Base-by-base conservation (phyloP, 2,113 vertebrate genomes). In the Atractosteus spatula region DNA sequence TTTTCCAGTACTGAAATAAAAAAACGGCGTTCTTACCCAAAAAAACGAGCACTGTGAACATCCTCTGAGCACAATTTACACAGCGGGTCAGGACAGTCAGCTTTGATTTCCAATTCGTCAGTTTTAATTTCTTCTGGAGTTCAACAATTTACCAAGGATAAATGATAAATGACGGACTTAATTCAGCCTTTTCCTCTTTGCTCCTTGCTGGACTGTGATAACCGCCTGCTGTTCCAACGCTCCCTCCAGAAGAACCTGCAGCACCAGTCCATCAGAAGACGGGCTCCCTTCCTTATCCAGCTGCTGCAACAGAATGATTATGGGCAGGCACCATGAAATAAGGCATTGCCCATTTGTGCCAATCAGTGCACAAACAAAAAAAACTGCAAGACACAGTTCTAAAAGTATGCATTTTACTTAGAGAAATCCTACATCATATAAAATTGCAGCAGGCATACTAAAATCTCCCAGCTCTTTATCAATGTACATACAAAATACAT, bases 401-500 rank as follows among this genome's bases (percentile, higher is more conserved):
- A 72, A 82, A 74, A 29, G 29, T 29, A 80, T 67, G 72, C 62
- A 54, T 74, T 81, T 79, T 77, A 81, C 71, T 78, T 62, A 41
- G 54, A 67, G 66, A 79, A 74, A 68, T 71, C 10, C 71, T 77
- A 79, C 73, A 71, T 61, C 62, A 42, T 78, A 79, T 65, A 81
- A 77, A 82, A 76, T 62, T 43, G 68, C 76, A 68, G 72, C 71
- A 65, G 68, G 70, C 54, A 62, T 59, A 74, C 55, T 71, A 77
- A 29, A 29, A 29, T 29, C 55, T 56, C 72, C 69, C 59, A 57
- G 42, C 65, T 68, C 55, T 61, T 66, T 62, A 70, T 72, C 62
- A 77, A 74, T n/a, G 70, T 81, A 90, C 71, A 85, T 75, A 82
- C 76, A 68, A 76, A 74, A 71, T 73, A 80, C 76, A 78, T 66